These are phyloP conservation scores for Tragopan temminckii DNA, from an alignment of 2,797 vertebrate genomes.

Conservation along the genomic window DNA sequence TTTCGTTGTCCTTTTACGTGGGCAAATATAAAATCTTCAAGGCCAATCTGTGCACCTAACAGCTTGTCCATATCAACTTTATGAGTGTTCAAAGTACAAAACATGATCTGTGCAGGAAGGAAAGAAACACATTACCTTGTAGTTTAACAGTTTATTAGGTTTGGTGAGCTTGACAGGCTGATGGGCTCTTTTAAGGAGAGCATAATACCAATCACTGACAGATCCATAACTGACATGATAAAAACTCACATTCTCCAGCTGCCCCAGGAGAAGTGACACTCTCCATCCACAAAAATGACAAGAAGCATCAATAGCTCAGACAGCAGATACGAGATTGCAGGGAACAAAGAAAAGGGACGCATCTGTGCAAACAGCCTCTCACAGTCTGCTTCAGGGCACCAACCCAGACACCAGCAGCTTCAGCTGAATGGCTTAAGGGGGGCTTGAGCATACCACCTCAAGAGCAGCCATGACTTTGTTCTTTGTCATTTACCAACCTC, in stretches of 20 bases:
- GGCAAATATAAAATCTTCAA: slow-evolving; percentile 98
- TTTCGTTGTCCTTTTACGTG: slow-evolving; percentile 93
- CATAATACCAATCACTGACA: background rate
- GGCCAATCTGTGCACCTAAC: slow-evolving; percentile 93
- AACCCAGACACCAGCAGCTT: background rate
- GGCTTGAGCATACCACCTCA: background rate
- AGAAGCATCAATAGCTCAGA: background rate
- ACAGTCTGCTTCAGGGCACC: background rate
- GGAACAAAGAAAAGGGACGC: background rate
- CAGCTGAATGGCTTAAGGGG: background rate
- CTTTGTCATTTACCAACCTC: background rate
- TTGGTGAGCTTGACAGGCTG: background rate
- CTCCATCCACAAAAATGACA: background rate
- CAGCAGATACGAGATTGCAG: background rate
- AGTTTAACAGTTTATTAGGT: background rate
- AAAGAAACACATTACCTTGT: slow-evolving; percentile 32
- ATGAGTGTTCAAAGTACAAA: slow-evolving; percentile 97
- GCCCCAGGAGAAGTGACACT: background rate
- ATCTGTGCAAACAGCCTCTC: background rate
- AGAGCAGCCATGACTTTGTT: background rate
- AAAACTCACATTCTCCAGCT: background rate
- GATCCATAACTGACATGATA: background rate
- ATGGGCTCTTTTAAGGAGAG: background rate
- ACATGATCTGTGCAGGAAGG: slow-evolving; percentile 89
- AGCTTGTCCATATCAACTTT: slow-evolving; percentile 97